Evolutionary conservation across 2,113 vertebrate genomes (phyloP), one percentile per base, ranked within the genome.

Genomic region (Monopterus albus): DNA sequence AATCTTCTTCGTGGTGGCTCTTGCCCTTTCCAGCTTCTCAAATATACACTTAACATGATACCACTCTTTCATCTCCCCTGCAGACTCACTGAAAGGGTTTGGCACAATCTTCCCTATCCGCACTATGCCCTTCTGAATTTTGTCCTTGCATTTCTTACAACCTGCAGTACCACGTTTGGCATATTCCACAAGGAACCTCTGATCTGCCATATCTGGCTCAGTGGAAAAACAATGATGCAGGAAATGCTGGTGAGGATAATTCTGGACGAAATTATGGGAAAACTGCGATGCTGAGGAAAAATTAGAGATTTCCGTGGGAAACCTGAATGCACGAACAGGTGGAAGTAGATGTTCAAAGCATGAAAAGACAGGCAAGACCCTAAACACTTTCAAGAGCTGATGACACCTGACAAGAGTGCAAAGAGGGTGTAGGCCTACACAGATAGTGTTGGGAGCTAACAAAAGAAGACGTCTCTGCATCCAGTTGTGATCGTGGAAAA

Each of bases 131-230:
- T 99, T 99, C 42, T 90, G 87, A 10, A 99, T 97, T 84, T 99
- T 99, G 78, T 99, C 98, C 78, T 99, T 98, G 92, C 98, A 99
- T 38, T 99, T 99, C 82, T 98, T 99, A 82, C 98, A 99, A 35
- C 98, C 97, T 0, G 98, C 98, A 0, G 96, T 98, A 64, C 98
- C 95, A 0, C 97, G 94, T 74, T 98, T 99, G 86, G 98, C 97
- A 0, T 99, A 99, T 75, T 99, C 98, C 62, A 99, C 97, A 0
- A 97, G 92, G 85, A 94, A 99, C 11, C 96, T 92, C 82, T 99
- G 98, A 26, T 99, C 97, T 0, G 98, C 93, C 97, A 99, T 99
- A 26, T 29, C 88, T 0, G 86, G 70, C 1, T 72, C 45, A 50
- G 78, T 78, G 51, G 72, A 88, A 9, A 50, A 76, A 23, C 65